A percentile compares a stretch with the other conserved stretches of the same genome.
phyloP scores from a whole-genome alignment of 2,888 invertebrate genomes.

The Ichneumon xanthorius region DNA sequence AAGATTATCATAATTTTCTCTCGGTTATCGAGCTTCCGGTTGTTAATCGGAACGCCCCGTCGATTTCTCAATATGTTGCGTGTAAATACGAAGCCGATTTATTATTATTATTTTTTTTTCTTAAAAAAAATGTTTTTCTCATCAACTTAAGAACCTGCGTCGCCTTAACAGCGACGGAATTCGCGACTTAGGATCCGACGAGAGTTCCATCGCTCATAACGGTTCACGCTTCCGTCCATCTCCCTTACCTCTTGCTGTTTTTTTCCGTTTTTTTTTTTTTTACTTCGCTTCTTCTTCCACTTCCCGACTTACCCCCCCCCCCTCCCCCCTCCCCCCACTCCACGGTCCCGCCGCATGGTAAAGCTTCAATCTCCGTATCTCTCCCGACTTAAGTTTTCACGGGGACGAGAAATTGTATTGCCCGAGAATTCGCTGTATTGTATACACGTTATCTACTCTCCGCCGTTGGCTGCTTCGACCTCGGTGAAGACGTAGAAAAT shows the following conservation, averaged over 20 bases:
- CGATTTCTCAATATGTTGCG: slow-evolving; percentile 17
- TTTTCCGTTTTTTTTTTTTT: slow-evolving; percentile 41
- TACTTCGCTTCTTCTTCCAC: slow-evolving; percentile 13
- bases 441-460: slow-evolving; percentile 29
- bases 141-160: neutral
- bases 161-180: slow-evolving; percentile 29
- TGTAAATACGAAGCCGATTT: slow-evolving; percentile 28
- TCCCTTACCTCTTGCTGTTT: slow-evolving; percentile 15
- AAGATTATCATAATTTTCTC: slow-evolving; percentile 61
- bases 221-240: slow-evolving; percentile 54
- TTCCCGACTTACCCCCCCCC: slow-evolving; percentile 29
- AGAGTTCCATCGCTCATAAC: slow-evolving; percentile 38
- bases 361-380: neutral
- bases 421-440: slow-evolving; percentile 18
- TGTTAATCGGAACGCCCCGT: slow-evolving; percentile 41
- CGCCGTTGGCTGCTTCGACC: slow-evolving; percentile 63
- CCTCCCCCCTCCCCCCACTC: too few relatives aligned
- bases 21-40: slow-evolving; percentile 61
- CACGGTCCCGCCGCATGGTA: neutral
- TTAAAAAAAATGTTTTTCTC: neutral
- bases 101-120: neutral
- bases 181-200: slow-evolving; percentile 17
- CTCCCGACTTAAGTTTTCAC: slow-evolving; percentile 24
- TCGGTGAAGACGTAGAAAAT: slow-evolving; percentile 78
- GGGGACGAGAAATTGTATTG: slow-evolving; percentile 21